Evolutionary conservation across 2,113 vertebrate species (phyloP).

Genomic region (Apus apus): DNA sequence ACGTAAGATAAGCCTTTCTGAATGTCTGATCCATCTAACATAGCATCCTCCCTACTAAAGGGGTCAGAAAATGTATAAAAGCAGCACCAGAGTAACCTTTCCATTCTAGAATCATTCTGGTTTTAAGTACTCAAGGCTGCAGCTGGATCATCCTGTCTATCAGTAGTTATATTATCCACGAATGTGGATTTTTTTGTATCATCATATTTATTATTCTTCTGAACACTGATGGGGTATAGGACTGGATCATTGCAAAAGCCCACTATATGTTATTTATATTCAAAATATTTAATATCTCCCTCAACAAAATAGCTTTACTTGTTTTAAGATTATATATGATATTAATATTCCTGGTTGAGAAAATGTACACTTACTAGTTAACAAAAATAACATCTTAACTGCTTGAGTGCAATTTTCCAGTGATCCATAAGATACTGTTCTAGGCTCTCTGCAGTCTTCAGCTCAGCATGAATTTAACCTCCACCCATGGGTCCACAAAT

Average conservation of each 20-base stretch:
- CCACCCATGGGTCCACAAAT: neutral
- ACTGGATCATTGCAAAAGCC: neutral
- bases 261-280: neutral
- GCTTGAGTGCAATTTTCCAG: neutral
- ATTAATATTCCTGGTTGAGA: neutral
- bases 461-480: neutral
- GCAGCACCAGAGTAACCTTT: neutral
- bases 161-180: neutral
- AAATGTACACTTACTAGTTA: constrained; percentile 1
- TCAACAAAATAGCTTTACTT: neutral
- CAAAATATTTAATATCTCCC: constrained; percentile 18
- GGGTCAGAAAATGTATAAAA: neutral
- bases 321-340: neutral
- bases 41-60: neutral
- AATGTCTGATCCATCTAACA: neutral
- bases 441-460: neutral
- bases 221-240: neutral
- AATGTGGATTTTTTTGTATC: neutral
- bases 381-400: constrained; percentile 12
- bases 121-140: neutral
- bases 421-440: neutral
- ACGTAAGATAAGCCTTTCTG: neutral
- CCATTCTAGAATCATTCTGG: neutral
- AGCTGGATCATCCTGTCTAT: neutral
- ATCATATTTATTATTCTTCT: constrained; percentile 7